A percentile compares a stretch with the other conserved stretches of the same genome.
phyloP scores from a whole-genome alignment of 2,888 invertebrate species.

The Nomada ferruginata region DNA sequence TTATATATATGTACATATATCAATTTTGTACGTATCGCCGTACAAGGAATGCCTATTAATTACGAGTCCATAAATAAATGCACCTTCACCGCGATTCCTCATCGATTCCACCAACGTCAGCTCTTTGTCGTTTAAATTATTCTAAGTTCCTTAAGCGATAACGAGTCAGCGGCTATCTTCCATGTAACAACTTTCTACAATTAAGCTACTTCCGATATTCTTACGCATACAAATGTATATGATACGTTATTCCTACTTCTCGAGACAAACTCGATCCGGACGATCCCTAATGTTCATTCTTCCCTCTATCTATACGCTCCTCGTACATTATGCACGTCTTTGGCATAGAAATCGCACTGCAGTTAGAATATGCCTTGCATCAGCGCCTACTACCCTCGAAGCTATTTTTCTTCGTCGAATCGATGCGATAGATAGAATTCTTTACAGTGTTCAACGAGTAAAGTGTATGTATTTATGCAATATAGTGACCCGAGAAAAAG shows the following conservation, averaged over 20 bases:
- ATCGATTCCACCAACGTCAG: constrained; percentile 39
- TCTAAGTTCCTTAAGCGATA: constrained; percentile 46
- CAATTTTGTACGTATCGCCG: too few relatives aligned
- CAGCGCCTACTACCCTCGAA: background rate
- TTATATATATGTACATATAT: background rate
- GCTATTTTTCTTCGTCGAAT: constrained; percentile 31
- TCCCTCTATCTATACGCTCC: background rate
- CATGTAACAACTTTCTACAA: constrained; percentile 26
- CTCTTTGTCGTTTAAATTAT: constrained; percentile 21
- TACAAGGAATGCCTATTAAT: background rate
- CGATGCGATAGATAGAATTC: background rate
- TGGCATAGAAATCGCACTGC: constrained; percentile 1
- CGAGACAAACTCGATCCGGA: constrained; percentile 47
- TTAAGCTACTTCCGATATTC: constrained; percentile 33
- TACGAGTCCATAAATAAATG: background rate
- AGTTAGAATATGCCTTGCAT: background rate
- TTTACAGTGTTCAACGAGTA: background rate
- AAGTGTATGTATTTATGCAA: too few relatives aligned
- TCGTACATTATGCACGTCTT: background rate
- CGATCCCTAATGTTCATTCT: constrained; percentile 32
- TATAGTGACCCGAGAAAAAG: too few relatives aligned
- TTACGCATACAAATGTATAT: constrained; percentile 8
- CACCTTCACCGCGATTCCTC: constrained; percentile 6
- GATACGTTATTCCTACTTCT: constrained; percentile 18
- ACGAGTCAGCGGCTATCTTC: constrained; percentile 32